Evolutionary conservation across 2,113 vertebrate genomes (phyloP).

Genomic region (Clarias magur): DNA sequence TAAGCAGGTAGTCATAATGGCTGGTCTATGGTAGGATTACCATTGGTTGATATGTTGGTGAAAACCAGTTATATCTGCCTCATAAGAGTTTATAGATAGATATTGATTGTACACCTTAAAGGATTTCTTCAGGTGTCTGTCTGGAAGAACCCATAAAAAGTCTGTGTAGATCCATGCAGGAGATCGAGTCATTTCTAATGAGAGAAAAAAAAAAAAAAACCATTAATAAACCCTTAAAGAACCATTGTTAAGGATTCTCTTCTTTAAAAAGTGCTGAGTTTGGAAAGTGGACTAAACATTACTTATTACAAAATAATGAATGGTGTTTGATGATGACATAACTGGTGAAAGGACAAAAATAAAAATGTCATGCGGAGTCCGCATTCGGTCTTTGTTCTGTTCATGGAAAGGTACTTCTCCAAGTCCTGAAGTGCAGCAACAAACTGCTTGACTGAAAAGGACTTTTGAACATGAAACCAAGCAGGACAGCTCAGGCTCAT

Average conservation of each 20-base stretch:
- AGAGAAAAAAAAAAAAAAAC: not conserved
- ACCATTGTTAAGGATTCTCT: not conserved
- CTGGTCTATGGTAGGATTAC: too few relatives aligned
- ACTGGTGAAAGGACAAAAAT: not conserved
- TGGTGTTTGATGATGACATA: not conserved
- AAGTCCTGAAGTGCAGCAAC: conserved; percentile 41
- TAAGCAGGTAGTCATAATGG: too few relatives aligned
- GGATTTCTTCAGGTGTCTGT: not conserved
- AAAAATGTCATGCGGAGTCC: not conserved
- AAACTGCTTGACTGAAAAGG: conserved; percentile 53
- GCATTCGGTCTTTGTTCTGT: conserved; percentile 1
- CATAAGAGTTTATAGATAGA: not conserved
- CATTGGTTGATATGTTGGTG: too few relatives aligned
- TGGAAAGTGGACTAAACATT: not conserved
- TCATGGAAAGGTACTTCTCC: conserved; percentile 4
- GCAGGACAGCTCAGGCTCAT: conserved; percentile 60
- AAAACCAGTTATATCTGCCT: not conserved
- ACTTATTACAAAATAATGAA: not conserved
- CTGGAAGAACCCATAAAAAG: not conserved
- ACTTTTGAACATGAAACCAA: conserved; percentile 63
- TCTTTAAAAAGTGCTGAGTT: not conserved
- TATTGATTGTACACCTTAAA: not conserved
- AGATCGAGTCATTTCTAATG: not conserved
- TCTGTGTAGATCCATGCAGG: not conserved
- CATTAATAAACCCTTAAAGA: not conserved